Base-by-base conservation (phyloP, 2,797 vertebrate species). In the Oophaga sylvatica region DNA sequence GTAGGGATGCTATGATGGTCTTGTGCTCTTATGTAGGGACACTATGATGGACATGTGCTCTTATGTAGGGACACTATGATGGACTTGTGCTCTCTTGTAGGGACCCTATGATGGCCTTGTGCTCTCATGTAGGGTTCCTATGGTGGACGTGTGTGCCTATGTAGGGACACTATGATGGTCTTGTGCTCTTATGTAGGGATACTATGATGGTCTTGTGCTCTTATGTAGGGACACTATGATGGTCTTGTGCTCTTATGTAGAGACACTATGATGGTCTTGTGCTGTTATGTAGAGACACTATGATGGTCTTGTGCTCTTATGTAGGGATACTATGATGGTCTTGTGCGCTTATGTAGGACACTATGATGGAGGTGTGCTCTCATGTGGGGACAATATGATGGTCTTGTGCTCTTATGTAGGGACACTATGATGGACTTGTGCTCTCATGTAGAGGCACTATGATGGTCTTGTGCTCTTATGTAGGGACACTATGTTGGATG, bases 301-400 rank as follows among this genome's bases (percentile, higher is more conserved):
- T 41, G 15, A 41, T 71, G 67, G 67, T 26, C 26, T 3, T 41
- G 3, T 41, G 2, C 35, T 41, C 2, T 41, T 5, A 41, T 41
- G 35, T 41, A 41, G 35, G 2, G 35, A 41, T 0, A 3, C 35
- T 41, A 41, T 41, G 0, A 41, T 41, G 35, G 35, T 0, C 35
- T 41, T 41, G 7, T 26, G 62, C 22, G 11, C 17, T 65, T 0
- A 65, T 22, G n/a, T 65, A 2, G 1, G 26, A 35, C 13, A 6
- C 19, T 35, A 17, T 71, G 15, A 41, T 71, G 67, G 67, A n/a
- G n/a, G 5, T 41, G 35, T 41, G 35, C 35, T 41, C 3, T 41
- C 3, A 41, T 3, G 35, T 41, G 4, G 35, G 3, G 35, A 41
- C 0, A 0, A 0, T 41, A 0, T 41, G 2, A 26, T 26, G 0